Percentiles rank a stretch among this genome's conserved stretches.
These are phyloP conservation scores for Corythornis vintsioides DNA, from an alignment of 2,113 vertebrate genomes.

Conservation along the genomic window DNA sequence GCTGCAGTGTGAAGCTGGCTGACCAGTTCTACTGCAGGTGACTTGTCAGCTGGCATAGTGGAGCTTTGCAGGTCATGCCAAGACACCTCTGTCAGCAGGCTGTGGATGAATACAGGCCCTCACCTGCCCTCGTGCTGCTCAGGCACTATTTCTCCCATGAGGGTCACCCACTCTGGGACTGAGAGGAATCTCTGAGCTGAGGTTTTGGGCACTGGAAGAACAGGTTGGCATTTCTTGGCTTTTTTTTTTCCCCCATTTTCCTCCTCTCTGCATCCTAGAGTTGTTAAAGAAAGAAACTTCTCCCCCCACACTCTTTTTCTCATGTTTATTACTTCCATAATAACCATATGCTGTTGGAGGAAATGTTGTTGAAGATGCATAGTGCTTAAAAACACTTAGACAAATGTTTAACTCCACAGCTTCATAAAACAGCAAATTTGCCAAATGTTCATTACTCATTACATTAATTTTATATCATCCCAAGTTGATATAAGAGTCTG, in stretches of 20 bases:
- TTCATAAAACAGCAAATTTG: background rate
- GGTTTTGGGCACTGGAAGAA: background rate
- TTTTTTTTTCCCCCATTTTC: background rate
- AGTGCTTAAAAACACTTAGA: background rate
- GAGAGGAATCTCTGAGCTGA: background rate
- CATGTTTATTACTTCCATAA: background rate
- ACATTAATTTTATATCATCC: background rate
- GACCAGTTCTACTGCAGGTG: background rate
- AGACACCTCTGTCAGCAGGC: background rate
- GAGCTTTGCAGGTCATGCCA: background rate
- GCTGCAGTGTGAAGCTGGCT: background rate
- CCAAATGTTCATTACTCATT: background rate
- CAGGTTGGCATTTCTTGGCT: background rate
- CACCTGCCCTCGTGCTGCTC: background rate
- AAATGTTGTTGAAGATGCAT: background rate
- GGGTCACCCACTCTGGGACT: background rate
- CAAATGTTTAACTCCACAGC: background rate
- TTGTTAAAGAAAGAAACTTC: background rate
- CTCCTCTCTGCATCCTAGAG: background rate
- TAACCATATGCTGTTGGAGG: background rate
- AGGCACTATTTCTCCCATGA: background rate
- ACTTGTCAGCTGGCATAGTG: background rate
- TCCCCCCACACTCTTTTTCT: fast-evolving
- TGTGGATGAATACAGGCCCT: background rate
- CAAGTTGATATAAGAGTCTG: background rate